Evolutionary conservation across 2,113 vertebrate species (phyloP), one percentile per base, ranked within the genome.

Genomic region (Tylochromis polylepis): DNA sequence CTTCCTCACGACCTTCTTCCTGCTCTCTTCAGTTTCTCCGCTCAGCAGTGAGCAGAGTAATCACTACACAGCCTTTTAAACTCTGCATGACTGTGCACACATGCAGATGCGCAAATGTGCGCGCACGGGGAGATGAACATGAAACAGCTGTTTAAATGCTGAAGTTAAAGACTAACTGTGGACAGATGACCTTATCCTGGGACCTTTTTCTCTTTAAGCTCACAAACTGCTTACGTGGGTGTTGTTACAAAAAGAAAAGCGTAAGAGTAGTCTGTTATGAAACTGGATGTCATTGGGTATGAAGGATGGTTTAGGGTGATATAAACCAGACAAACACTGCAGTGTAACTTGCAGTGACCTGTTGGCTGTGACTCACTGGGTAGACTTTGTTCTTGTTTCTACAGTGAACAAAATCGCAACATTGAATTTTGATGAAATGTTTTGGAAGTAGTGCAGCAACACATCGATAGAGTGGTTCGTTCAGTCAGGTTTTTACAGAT

Each of bases 71-170:
- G 62, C 29, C 82, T 43, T 88, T 87, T 89, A 38, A 92, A 83
- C 88, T 86, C 86, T 4, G 75, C 89, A 38, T 80, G 89, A 87
- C 85, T 84, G 70, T 83, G 88, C 84, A 75, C 85, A 85, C 78
- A 27, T 67, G 84, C 79, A 16, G 38, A 81, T 56, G 70, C 12
- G 29, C 57, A 14, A 57, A 65, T 22, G 38, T 79, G 81, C 49
- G 38, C 81, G 49, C 85, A 53, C 49, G 38, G 62, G 72, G 77
- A 88, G 79, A 49, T 11, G 41, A 65, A 91, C 79, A 56, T 85
- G 58, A 92, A 91, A 81, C 85, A 88, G 79, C 90, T 92, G 86
- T 91, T 85, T 59, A 70, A 70, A 84, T 83, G 83, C 59, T 22
- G 60, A 87, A 43, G 43, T 82, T 81, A 87, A 62, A 81, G 59